phyloP scores from a whole-genome alignment of 1,140 invertebrate genomes.

The Brachionus rotundiformis region DNA sequence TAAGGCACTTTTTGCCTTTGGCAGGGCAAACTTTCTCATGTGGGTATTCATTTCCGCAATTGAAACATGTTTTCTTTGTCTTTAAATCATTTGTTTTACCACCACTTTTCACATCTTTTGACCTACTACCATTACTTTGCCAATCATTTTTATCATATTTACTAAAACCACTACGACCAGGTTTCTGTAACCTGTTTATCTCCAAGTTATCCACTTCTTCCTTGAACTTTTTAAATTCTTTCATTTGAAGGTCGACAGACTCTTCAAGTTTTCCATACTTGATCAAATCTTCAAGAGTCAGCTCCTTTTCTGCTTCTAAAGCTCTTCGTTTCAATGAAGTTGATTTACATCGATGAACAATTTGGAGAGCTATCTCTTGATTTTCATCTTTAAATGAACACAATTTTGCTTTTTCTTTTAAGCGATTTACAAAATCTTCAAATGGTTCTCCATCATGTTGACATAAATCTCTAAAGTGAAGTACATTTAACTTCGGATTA shows the following conservation, averaged over 20 bases:
- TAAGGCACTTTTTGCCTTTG: not conserved
- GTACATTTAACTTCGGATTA: not conserved
- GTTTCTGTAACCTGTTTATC: not conserved
- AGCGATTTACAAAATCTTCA: not conserved
- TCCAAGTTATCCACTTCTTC: not conserved
- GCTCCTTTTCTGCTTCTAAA: not conserved
- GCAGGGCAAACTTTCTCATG: not conserved
- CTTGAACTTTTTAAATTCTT: not conserved
- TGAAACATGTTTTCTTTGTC: not conserved
- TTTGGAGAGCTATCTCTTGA: not conserved
- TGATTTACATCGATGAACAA: not conserved
- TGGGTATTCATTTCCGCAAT: not conserved
- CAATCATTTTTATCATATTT: not conserved
- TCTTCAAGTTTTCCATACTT: not conserved
- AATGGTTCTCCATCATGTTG: not conserved
- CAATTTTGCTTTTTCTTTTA: not conserved
- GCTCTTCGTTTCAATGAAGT: not conserved
- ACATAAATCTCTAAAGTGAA: not conserved
- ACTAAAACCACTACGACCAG: not conserved
- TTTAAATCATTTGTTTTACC: not conserved
- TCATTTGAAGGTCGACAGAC: not conserved
- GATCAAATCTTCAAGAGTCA: not conserved
- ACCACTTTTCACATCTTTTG: not conserved
- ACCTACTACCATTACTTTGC: not conserved
- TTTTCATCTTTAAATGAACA: not conserved